Percentiles rank a stretch among this genome's conserved stretches.
Evolutionary conservation across 1,140 invertebrate genomes (phyloP).

Genomic region (Euwallacea fornicatus): DNA sequence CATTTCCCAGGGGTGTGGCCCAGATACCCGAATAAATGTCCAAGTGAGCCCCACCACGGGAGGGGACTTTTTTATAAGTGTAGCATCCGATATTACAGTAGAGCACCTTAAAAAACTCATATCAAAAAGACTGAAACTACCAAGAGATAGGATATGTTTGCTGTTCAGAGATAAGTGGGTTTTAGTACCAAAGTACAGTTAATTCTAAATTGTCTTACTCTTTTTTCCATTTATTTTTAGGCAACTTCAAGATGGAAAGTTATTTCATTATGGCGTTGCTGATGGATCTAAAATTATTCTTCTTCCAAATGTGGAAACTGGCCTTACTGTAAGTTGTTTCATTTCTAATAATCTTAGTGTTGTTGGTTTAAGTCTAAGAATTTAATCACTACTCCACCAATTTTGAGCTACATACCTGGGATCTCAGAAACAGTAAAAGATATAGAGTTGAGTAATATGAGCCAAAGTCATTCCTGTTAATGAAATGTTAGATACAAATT

Average conservation of each 20-base stretch:
- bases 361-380: too few species aligned
- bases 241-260: conserved; percentile 82
- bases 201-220: conserved; percentile 26
- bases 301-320: conserved; percentile 91
- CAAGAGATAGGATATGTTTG: conserved; percentile 88
- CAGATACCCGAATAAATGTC: conserved; percentile 70
- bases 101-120: conserved; percentile 88
- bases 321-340: conserved; percentile 80
- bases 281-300: conserved; percentile 87
- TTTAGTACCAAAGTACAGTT: conserved; percentile 46
- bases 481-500: too few species aligned
- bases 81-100: conserved; percentile 77
- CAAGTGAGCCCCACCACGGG: conserved; percentile 88
- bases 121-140: conserved; percentile 88
- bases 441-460: too few species aligned
- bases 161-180: conserved; percentile 88
- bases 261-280: conserved; percentile 82
- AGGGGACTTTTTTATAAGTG: conserved; percentile 81
- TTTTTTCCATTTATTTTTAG: conserved; percentile 57
- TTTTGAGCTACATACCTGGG: neutral
- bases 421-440: too few species aligned
- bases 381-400: neutral
- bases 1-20: conserved; percentile 65
- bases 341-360: neutral
- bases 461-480: too few species aligned